phyloP scores from a whole-genome alignment of 2,797 vertebrate genomes.

The Enteromius mattozi region DNA sequence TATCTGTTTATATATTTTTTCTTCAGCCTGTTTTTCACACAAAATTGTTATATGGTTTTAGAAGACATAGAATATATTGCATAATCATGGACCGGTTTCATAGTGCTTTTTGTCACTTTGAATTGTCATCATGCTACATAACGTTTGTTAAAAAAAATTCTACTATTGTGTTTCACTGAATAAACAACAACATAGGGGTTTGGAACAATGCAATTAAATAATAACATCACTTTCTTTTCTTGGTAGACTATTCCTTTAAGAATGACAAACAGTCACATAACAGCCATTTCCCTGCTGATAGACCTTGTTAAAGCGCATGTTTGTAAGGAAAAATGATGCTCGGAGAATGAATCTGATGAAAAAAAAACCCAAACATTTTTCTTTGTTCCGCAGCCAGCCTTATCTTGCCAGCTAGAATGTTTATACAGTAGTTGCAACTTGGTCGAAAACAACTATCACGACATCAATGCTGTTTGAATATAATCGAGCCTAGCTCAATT shows the following conservation, averaged over 20 bases:
- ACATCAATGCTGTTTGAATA: constrained; percentile 68
- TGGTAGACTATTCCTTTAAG: neutral
- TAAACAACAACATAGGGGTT: neutral
- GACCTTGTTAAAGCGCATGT: neutral
- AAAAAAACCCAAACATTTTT: neutral
- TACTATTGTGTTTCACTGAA: neutral
- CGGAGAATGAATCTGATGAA: constrained; percentile 16
- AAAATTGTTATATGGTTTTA: neutral
- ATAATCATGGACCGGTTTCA: neutral
- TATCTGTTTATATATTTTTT: neutral
- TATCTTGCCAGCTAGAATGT: constrained; percentile 26
- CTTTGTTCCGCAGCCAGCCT: constrained; percentile 16
- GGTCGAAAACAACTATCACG: constrained; percentile 47
- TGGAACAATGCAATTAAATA: neutral
- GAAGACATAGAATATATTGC: neutral
- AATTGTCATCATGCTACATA: neutral
- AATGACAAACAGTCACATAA: neutral
- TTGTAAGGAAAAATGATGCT: neutral
- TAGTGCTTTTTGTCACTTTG: neutral
- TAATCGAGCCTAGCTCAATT: constrained; percentile 64
- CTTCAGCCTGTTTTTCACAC: neutral
- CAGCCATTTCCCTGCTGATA: neutral
- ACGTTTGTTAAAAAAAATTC: neutral
- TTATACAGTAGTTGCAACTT: constrained; percentile 29
- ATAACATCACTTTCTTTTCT: neutral